Base-by-base conservation (phyloP, 2,888 invertebrate genomes). In the Ennomos quercinarius region DNA sequence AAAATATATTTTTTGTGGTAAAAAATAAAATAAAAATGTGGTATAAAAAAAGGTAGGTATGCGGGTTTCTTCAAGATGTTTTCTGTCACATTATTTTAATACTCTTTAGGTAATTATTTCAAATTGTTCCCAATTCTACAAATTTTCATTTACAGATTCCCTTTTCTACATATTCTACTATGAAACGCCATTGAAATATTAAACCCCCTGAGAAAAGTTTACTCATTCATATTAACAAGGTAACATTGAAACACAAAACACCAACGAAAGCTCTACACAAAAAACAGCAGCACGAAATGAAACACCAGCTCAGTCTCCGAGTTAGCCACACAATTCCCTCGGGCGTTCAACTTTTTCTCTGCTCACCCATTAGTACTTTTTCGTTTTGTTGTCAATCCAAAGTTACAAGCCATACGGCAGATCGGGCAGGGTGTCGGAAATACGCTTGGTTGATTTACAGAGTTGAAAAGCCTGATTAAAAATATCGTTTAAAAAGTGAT, bases 261-360 rank as follows among this genome's bases (percentile, higher is more conserved):
- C 5, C 37, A 41, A 27, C 27, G 27, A 6, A 27, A 27, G 0
- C 27, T 4, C 27, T 27, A 6, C 27, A 27, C 41, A 54, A 46
- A 36, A 35, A 13, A 39, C 35, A 48, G 38, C 27, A 10, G 9
- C 37, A 38, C 49, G 35, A 57, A 57, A 63, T 12, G 46, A 61
- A 63, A 38, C 57, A 51, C 44, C 44, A 43, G 48, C 43, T 48
- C 41, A 34, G 35, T 55, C 36, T 70, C 63, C 61, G 61, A 65
- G 70, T 68, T 70, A 65, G 64, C 68, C 47, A 61, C 64, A 49
- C 34, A 48, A 10, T 48, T 39, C 52, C 58, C 67, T 63, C 63
- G 63, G 62, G 68, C 74, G 40, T 13, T 63, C 68, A 81, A 85
- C 80, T 83, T 83, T 79, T 76, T 70, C 76, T 73, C 74, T 70